Evolutionary conservation across 2,113 vertebrate species (phyloP), one percentile per base, ranked within the genome.

Genomic region (Bujurquina vittata): DNA sequence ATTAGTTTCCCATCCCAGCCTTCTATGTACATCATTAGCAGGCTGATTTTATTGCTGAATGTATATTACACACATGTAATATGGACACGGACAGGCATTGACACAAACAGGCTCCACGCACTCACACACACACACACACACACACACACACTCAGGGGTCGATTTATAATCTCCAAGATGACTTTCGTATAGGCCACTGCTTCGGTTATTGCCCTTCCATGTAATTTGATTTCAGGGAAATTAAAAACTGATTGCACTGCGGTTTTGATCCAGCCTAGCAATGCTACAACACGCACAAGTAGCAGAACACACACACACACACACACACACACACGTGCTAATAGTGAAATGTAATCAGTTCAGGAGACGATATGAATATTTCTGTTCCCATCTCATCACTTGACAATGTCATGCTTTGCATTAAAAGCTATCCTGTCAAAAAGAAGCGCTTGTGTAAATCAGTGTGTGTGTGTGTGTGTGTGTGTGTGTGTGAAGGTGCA

Each of bases 161-260:
- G 79, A 92, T 90, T 84, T 88, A 86, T 78, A 86, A 89, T 86
- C 84, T 93, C 77, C 54, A 63, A 79, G 80, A 89, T 76, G 89
- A 85, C 85, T 88, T 83, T 87, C 65, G 75, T 52, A 84, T 72
- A 89, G 87, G 85, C 85, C 91, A 87, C 62, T 65, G 89, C 63
- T 82, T 77, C 6, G 17, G 67, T 89, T 92, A 91, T 84, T 92
- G 85, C 85, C 83, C 87, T 60, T 87, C 79, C 69, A 79, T 92
- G 89, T 91, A 90, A 93, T 91, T 92, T 88, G 81, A 92, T 92
- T 92, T 91, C 80, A 89, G 84, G 87, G 85, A 93, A 93, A 93
- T 91, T 93, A 92, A 92, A 92, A 91, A 92, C 82, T 88, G 84
- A 90, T 91, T 90, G 82, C 77, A 86, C 72, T 84, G 84, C 85